A percentile compares a stretch with the other conserved stretches of the same genome.
These are phyloP conservation scores for Drosophila monieri DNA, from an alignment of 2,888 invertebrate genomes.

Conservation along the genomic window DNA sequence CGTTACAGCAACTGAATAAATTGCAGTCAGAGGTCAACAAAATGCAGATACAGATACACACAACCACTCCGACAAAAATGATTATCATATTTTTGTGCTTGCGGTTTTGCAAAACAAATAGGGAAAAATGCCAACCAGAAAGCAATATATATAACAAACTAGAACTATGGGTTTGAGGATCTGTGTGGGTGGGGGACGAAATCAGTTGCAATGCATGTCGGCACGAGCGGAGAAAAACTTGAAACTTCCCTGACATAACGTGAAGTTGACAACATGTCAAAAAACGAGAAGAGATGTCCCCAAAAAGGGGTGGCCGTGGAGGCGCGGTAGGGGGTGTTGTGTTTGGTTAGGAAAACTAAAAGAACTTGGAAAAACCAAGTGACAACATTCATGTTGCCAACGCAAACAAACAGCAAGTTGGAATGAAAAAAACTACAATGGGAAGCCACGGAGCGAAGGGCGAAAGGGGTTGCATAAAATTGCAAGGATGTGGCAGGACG, in stretches of 20 bases:
- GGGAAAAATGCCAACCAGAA: conserved; percentile 12
- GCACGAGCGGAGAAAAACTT: conserved; percentile 55
- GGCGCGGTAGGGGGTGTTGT: background rate
- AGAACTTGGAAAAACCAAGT: conserved; percentile 68
- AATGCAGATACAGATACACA: background rate
- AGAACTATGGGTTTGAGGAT: background rate
- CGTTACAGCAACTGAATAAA: conserved; percentile 60
- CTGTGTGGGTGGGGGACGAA: background rate
- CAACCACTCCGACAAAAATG: conserved; percentile 20
- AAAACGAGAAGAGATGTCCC: conserved; percentile 75
- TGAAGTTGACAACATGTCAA: conserved; percentile 76
- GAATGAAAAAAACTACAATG: conserved; percentile 6
- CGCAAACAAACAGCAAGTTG: conserved; percentile 70
- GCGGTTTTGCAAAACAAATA: conserved; percentile 15
- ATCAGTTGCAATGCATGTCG: conserved; percentile 62
- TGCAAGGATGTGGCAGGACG: conserved; percentile 29
- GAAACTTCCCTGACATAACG: conserved; percentile 75
- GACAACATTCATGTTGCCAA: conserved; percentile 76
- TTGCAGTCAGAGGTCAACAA: conserved; percentile 40
- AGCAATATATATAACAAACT: conserved; percentile 11
- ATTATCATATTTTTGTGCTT: conserved; percentile 16
- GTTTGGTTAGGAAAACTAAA: background rate
- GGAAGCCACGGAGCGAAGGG: background rate
- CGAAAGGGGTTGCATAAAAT: conserved; percentile 6
- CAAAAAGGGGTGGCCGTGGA: conserved; percentile 29